phyloP scores from a whole-genome alignment of 2,888 invertebrate species.

The Agrochola litura region DNA sequence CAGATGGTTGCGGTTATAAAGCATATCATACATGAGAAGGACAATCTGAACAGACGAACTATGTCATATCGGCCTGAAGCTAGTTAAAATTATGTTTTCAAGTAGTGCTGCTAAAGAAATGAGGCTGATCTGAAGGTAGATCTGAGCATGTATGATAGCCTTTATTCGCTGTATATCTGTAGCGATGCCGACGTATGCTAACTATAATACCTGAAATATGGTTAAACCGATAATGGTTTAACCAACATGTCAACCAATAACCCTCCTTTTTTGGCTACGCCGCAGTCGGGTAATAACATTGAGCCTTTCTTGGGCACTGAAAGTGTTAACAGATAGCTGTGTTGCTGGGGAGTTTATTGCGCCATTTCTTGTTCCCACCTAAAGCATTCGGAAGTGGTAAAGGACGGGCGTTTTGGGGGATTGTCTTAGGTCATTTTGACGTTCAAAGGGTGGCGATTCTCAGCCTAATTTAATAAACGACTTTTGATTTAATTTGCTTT shows the following conservation, averaged over 20 bases:
- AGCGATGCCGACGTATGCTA: neutral
- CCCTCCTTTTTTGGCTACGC: no score
- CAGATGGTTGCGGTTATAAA: neutral
- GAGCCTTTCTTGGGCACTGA: slow-evolving; percentile 41
- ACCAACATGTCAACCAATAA: neutral
- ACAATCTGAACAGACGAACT: neutral
- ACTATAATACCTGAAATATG: neutral
- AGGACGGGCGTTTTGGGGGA: neutral
- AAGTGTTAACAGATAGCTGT: slow-evolving; percentile 36
- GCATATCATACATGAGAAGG: neutral
- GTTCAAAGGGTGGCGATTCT: neutral
- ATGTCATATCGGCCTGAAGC: neutral
- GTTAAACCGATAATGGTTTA: neutral
- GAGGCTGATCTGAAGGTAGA: neutral
- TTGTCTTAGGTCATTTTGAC: neutral
- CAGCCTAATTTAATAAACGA: neutral
- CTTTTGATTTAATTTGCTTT: no score
- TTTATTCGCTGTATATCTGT: neutral
- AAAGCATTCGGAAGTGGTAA: neutral
- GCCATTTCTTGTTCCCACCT: neutral
- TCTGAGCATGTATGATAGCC: slow-evolving; percentile 1
- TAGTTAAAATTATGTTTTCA: neutral
- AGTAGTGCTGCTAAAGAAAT: neutral
- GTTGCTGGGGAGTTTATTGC: neutral
- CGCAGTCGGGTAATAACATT: neutral